phyloP scores from a whole-genome alignment of 2,888 invertebrate genomes.

The Drosophila cognata region DNA sequence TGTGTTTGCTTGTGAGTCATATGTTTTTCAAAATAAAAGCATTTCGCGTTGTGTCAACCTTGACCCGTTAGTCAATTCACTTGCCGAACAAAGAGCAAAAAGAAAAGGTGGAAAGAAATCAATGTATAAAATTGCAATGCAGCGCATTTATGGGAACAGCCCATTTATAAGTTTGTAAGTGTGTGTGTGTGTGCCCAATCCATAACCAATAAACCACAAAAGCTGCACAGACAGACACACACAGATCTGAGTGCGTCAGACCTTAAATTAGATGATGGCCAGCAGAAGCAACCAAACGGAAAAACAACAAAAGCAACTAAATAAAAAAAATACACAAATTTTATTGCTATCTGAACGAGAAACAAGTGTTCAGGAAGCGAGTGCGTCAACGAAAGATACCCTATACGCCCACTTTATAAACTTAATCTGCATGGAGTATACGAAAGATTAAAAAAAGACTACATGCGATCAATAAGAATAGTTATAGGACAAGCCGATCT shows the following conservation, averaged over 20 bases:
- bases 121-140: slow-evolving; percentile 59
- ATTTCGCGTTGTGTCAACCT: slow-evolving; percentile 68
- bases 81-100: slow-evolving; percentile 37
- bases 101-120: slow-evolving; percentile 6
- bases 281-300: slow-evolving; percentile 9
- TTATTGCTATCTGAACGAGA: slow-evolving; percentile 26
- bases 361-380: neutral
- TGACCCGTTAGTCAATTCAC: slow-evolving; percentile 64
- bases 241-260: slow-evolving; percentile 28
- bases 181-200: slow-evolving; percentile 32
- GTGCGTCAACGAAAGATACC: neutral
- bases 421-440: neutral
- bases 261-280: slow-evolving; percentile 54
- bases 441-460: neutral
- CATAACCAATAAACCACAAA: slow-evolving; percentile 67
- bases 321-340: slow-evolving; percentile 4
- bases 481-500: neutral
- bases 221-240: slow-evolving; percentile 19
- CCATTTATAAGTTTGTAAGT: slow-evolving; percentile 20
- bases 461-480: neutral
- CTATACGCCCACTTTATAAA: slow-evolving; percentile 4
- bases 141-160: slow-evolving; percentile 56
- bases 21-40: slow-evolving; percentile 61
- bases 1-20: slow-evolving; percentile 30
- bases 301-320: slow-evolving; percentile 7